Conservation (phyloP, 2,113 vertebrate species). For the Microtus ochrogaster region DNA sequence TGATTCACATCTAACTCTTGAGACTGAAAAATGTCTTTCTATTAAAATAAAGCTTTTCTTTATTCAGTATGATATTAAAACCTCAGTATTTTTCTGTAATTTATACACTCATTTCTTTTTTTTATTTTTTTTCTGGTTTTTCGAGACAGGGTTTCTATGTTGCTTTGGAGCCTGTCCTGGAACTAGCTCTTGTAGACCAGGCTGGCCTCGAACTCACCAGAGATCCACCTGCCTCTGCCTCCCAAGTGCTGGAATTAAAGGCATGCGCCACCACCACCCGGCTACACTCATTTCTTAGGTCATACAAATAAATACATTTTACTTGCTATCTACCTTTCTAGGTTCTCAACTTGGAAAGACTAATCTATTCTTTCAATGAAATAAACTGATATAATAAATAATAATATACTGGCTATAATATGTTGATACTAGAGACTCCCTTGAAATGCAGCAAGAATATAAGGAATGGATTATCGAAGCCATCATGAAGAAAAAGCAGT, state of each 20-base stretch:
- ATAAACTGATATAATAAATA: neutral
- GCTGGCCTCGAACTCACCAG: too few relatives aligned
- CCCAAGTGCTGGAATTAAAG: too few relatives aligned
- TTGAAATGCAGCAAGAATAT: neutral
- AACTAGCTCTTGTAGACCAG: too few relatives aligned
- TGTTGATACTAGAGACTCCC: neutral
- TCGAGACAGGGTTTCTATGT: too few relatives aligned
- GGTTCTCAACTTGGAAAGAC: neutral
- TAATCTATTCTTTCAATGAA: conserved; percentile 34
- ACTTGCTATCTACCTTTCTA: neutral
- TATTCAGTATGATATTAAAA: neutral
- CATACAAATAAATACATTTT: neutral
- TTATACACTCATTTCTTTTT: neutral
- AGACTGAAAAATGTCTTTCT: conserved; percentile 12
- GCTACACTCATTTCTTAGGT: neutral
- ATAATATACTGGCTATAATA: neutral
- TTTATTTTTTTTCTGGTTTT: too few relatives aligned
- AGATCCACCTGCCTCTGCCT: too few relatives aligned
- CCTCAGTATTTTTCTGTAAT: neutral
- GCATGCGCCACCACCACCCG: too few relatives aligned
- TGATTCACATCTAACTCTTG: conserved; percentile 23
- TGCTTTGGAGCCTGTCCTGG: too few relatives aligned
- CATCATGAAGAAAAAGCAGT: neutral
- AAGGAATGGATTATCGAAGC: neutral
- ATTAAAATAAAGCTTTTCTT: conserved; percentile 30